A percentile compares a stretch with the other conserved stretches of the same genome.
Evolutionary conservation across 2,113 vertebrate species (phyloP).

Genomic region (Labrus mixtus): DNA sequence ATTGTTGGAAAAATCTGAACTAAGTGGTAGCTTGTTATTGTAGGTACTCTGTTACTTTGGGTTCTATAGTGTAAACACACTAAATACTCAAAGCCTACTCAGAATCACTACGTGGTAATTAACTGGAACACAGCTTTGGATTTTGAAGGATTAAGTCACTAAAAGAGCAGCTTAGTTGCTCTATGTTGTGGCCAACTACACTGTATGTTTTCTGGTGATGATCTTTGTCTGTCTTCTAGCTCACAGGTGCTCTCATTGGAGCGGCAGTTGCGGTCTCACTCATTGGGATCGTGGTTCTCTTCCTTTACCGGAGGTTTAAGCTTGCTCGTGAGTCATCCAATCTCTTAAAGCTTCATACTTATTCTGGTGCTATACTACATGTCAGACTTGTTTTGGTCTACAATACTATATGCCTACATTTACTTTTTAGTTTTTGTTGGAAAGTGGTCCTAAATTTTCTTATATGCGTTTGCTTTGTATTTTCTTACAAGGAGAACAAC

Average conservation of each 20-base stretch:
- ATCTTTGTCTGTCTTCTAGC: slow-evolving; percentile 76
- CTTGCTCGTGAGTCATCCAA: slow-evolving; percentile 83
- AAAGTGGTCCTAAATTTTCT: background rate
- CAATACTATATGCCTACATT: background rate
- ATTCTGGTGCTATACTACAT: background rate
- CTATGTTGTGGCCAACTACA: background rate
- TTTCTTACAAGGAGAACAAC: slow-evolving; percentile 80
- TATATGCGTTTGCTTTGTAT: slow-evolving; percentile 39
- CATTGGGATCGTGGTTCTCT: slow-evolving; percentile 84
- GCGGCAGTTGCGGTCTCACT: slow-evolving; percentile 84
- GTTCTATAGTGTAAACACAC: background rate
- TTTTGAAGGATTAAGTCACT: slow-evolving; percentile 3
- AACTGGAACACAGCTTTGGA: slow-evolving; percentile 2
- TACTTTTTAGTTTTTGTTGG: background rate
- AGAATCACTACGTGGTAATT: background rate
- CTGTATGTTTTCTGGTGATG: background rate
- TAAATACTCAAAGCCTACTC: background rate
- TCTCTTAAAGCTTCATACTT: background rate
- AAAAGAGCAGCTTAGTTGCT: background rate
- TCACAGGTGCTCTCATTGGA: slow-evolving; percentile 90
- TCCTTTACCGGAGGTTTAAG: slow-evolving; percentile 86
- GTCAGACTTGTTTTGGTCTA: too few species aligned
- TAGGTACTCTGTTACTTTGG: background rate
- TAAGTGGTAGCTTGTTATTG: background rate
- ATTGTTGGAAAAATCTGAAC: background rate